These are phyloP conservation scores for Danaus melanippus DNA, from an alignment of 1,140 invertebrate species.

Conservation along the genomic window DNA sequence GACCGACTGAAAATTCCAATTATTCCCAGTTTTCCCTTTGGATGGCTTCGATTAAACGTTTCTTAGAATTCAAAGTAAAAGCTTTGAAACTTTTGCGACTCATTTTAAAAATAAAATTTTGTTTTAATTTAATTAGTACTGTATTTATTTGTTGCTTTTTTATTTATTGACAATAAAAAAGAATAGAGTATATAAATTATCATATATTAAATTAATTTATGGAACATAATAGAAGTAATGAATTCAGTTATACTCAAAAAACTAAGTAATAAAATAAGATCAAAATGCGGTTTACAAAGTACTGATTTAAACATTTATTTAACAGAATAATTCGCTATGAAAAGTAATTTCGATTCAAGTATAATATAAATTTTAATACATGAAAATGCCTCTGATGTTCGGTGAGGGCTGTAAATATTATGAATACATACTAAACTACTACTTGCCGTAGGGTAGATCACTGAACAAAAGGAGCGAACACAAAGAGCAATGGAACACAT, in stretches of 20 bases:
- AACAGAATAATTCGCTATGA: background rate
- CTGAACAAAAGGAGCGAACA: constrained; percentile 54
- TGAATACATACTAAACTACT: constrained; percentile 30
- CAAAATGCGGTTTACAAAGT: no score
- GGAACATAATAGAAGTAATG: no score
- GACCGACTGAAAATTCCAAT: constrained; percentile 24
- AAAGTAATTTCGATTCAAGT: constrained; percentile 1
- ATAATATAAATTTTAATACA: background rate
- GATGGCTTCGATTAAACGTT: constrained; percentile 21
- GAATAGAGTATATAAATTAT: no score
- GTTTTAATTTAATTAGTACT: no score
- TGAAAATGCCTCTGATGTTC: constrained; percentile 15
- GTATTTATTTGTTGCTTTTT: no score
- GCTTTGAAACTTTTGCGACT: constrained; percentile 11
- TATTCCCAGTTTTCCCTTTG: constrained; percentile 24
- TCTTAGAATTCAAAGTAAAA: constrained; percentile 17
- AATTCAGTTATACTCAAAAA: no score
- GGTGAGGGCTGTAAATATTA: constrained; percentile 28
- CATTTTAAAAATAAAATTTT: no score
- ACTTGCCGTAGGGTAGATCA: constrained; percentile 44
- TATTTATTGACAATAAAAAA: no score
- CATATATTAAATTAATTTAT: no score
- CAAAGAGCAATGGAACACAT: constrained; percentile 64
- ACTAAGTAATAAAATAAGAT: no score
- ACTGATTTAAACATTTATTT: no score